phyloP scores from a whole-genome alignment of 2,113 vertebrate genomes.

The Ranitomeya imitator region DNA sequence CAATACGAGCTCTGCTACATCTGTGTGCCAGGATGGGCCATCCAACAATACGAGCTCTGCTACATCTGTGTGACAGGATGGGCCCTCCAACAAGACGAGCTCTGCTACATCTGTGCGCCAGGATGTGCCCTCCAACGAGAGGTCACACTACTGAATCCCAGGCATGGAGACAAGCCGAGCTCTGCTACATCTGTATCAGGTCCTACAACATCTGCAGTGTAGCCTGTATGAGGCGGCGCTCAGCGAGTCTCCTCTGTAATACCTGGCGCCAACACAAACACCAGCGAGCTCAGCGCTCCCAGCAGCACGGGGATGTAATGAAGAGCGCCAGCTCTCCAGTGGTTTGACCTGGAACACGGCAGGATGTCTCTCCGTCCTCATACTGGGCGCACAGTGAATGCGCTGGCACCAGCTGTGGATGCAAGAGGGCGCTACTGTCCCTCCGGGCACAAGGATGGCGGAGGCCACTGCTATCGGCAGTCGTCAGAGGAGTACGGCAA shows the following conservation, averaged over 20 bases:
- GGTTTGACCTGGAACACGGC: conserved; percentile 50
- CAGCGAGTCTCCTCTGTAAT: too few relatives aligned
- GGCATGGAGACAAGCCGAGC: neutral
- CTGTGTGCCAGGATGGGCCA: too few relatives aligned
- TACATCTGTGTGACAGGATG: neutral
- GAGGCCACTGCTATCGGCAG: too few relatives aligned
- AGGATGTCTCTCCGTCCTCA: neutral
- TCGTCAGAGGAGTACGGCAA: too few relatives aligned
- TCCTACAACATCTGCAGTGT: neutral
- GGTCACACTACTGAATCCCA: too few relatives aligned
- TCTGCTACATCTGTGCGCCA: neutral
- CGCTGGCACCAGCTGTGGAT: too few relatives aligned
- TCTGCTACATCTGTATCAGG: neutral
- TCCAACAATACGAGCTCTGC: neutral
- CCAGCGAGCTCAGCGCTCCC: conserved; percentile 58
- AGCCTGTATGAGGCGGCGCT: neutral
- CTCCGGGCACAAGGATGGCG: too few relatives aligned
- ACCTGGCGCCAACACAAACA: neutral
- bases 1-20: neutral
- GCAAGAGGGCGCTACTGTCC: too few relatives aligned
- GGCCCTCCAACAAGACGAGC: too few relatives aligned
- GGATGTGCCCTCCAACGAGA: too few relatives aligned
- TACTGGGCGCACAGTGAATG: too few relatives aligned
- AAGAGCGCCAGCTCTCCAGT: conserved; percentile 56
- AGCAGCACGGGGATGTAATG: conserved; percentile 51